Evolutionary conservation across 1,140 invertebrate genomes (phyloP), one percentile per base, ranked within the genome.

Genomic region (Cyclargus thomasi): DNA sequence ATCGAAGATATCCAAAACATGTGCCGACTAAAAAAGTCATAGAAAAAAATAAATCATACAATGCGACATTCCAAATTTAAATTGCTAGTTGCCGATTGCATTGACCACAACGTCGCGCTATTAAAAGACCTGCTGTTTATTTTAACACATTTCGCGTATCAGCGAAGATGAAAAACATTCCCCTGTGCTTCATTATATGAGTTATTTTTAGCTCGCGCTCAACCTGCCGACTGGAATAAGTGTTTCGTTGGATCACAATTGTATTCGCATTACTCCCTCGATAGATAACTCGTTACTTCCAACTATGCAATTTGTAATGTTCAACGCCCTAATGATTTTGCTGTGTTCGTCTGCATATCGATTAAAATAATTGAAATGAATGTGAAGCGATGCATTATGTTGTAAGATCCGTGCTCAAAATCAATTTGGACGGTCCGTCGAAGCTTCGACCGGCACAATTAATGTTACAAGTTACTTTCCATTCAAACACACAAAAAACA

Each of bases 71-170:
- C 80, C 76, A 80, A 89, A 81, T 82, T 78, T 82, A 86, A 79
- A 86, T 80, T 16, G 74, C 72, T 74, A 76, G 81, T 86, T 83
- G 82, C 82, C 78, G 85, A 85, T 89, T 87, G 83, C 84, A 87
- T 66, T 80, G 83, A 82, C 84, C 83, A 87, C 84, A 88, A 78
- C 85, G 84, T 88, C 79, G 81, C 81, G 78, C 83, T 88, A 90
- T 85, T 84, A 85, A 81, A 86, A 88, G 83, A 82, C 80, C 82
- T 74, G 80, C 74, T 85, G 83, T 90, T 88, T 90, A 88, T 90
- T 88, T 88, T 90, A 90, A 90, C 86, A 86, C 88, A 88, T 90
- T 90, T 90, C 77, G 88, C 88, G 80, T 82, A 81, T 87, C 84
- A 80, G 77, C 77, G 71, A 84, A 86, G 85, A 88, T 86, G 83